Conservation (phyloP, 2,888 invertebrate species). For the Mystacides longicornis region DNA sequence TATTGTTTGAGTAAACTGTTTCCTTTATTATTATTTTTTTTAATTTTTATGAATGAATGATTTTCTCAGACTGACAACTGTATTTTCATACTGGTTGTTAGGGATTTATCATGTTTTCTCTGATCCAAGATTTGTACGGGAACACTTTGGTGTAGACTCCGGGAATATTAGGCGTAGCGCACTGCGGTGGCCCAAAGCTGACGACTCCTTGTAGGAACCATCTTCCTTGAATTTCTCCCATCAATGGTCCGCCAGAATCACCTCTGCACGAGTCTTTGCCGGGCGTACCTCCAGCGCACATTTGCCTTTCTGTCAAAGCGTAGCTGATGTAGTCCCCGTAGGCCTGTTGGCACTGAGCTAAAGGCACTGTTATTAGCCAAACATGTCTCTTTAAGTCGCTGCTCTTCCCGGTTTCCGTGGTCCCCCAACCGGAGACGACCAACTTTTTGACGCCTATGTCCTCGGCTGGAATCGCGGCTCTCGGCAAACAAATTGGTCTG, state of each 20-base stretch:
- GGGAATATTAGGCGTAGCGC: constrained; percentile 35
- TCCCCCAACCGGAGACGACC: constrained; percentile 48
- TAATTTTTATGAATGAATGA: too few relatives aligned
- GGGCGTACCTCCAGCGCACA: constrained; percentile 47
- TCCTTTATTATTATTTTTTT: too few relatives aligned
- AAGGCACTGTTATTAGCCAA: constrained; percentile 26
- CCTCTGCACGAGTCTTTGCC: constrained; percentile 49
- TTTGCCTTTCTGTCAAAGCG: constrained; percentile 29
- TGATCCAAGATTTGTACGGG: constrained; percentile 41
- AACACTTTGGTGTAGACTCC: constrained; percentile 42
- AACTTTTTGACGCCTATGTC: constrained; percentile 27
- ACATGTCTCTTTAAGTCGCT: constrained; percentile 33
- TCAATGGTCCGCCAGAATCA: constrained; percentile 54
- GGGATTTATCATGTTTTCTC: constrained; percentile 28
- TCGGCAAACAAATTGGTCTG: constrained; percentile 39
- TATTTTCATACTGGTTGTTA: too few relatives aligned
- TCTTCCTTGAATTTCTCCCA: constrained; percentile 29
- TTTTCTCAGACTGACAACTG: too few relatives aligned
- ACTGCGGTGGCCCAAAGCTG: constrained; percentile 39
- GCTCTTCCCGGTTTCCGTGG: constrained; percentile 33
- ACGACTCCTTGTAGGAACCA: constrained; percentile 40
- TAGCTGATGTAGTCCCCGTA: background rate
- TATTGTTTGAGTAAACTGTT: too few relatives aligned
- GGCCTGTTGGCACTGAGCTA: background rate
- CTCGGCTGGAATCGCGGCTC: constrained; percentile 30